These are phyloP conservation scores for Syrphus vitripennis DNA, from an alignment of 2,888 invertebrate species.

Conservation along the genomic window DNA sequence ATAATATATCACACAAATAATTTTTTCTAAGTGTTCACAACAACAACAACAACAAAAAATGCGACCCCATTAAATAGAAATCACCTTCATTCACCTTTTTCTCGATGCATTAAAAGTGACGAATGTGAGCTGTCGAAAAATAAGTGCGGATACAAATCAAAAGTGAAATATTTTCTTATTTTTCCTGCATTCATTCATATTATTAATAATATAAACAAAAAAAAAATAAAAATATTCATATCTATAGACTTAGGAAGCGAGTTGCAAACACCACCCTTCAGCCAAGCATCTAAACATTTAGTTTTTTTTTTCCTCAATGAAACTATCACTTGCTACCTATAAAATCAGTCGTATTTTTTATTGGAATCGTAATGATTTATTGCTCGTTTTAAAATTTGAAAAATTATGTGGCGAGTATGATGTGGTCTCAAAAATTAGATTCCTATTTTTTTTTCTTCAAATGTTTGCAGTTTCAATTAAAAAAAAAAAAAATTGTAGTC, in stretches of 20 bases:
- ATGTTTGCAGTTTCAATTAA: neutral
- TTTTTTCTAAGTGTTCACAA: neutral
- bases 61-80: conserved; percentile 3
- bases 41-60: neutral
- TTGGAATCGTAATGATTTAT: neutral
- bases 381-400: neutral
- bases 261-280: neutral
- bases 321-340: neutral
- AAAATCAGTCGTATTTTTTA: neutral
- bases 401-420: neutral
- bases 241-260: neutral
- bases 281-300: neutral
- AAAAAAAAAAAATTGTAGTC: neutral
- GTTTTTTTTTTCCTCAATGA: conserved; percentile 3
- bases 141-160: conserved; percentile 33
- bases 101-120: conserved; percentile 33
- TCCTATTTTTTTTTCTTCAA: neutral
- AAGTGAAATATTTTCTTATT: conserved; percentile 1
- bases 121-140: conserved; percentile 21
- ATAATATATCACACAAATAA: neutral
- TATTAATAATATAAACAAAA: conserved; percentile 6
- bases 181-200: neutral
- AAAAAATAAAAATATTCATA: neutral
- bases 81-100: conserved; percentile 32
- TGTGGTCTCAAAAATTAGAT: neutral